These are phyloP conservation scores for Chloropsis hardwickii DNA, from an alignment of 2,113 vertebrate species.

Conservation along the genomic window DNA sequence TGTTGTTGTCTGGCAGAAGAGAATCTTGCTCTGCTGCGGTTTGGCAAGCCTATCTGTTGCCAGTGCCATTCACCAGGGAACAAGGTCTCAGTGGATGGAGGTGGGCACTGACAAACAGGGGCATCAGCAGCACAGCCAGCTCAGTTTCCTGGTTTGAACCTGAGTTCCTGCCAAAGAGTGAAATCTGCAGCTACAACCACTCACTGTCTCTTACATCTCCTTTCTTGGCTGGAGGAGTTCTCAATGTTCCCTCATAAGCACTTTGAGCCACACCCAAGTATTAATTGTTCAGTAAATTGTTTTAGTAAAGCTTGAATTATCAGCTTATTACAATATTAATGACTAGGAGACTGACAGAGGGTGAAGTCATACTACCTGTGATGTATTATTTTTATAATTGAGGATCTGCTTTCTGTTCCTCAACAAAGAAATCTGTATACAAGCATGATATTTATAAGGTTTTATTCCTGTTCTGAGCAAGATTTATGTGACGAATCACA, in stretches of 20 bases:
- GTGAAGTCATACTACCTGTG: neutral
- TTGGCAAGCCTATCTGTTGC: neutral
- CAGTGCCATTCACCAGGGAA: neutral
- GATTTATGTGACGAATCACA: neutral
- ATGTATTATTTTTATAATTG: neutral
- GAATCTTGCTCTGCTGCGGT: neutral
- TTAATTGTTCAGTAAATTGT: constrained; percentile 32
- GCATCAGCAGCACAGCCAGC: neutral
- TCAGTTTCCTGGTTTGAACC: neutral
- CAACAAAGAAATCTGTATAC: neutral
- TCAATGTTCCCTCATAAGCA: neutral
- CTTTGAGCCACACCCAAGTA: neutral
- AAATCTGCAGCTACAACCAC: neutral
- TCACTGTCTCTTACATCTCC: neutral
- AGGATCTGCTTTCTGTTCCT: neutral
- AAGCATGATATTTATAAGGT: neutral
- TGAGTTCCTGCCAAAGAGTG: neutral
- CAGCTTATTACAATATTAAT: neutral
- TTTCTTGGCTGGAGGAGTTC: neutral
- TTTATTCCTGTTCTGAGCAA: constrained; percentile 14
- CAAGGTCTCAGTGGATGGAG: accelerated
- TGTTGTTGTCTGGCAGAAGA: neutral
- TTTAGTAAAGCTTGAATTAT: constrained; percentile 18
- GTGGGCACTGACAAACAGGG: neutral
- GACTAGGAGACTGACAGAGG: neutral